phyloP scores from a whole-genome alignment of 2,797 vertebrate genomes.

The Nasua narica region DNA sequence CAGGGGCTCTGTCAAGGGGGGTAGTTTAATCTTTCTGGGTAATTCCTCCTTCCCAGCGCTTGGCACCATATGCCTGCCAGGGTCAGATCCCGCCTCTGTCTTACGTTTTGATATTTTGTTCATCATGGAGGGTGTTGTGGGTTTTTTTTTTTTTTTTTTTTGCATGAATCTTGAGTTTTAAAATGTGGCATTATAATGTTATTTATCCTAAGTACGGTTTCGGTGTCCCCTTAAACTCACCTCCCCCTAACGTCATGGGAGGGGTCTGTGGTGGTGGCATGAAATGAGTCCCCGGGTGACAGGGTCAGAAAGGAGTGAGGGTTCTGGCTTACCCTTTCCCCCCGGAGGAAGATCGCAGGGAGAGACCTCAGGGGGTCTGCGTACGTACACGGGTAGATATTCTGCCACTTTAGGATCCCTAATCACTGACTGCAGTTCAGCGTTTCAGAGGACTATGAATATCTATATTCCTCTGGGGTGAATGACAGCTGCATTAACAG shows the following conservation, averaged over 20 bases:
- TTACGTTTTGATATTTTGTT: neutral
- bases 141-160: neutral
- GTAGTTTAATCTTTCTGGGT: neutral
- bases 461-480: neutral
- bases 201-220: neutral
- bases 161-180: neutral
- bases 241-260: neutral
- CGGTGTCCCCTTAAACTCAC: neutral
- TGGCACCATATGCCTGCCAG: fast-evolving
- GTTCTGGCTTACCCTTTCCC: neutral
- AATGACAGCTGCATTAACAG: neutral
- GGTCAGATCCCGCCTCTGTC: no score
- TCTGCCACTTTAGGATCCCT: fast-evolving
- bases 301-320: fast-evolving
- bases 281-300: neutral
- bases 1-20: neutral
- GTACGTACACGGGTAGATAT: neutral
- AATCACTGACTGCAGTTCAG: neutral
- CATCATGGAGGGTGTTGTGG: neutral
- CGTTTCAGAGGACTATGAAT: neutral
- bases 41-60: fast-evolving
- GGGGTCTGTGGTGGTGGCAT: no score
- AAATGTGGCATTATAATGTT: neutral
- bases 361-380: neutral
- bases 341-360: neutral